These are phyloP conservation scores for Oenanthe oenanthe DNA, from an alignment of 2,113 vertebrate genomes.

Conservation along the genomic window DNA sequence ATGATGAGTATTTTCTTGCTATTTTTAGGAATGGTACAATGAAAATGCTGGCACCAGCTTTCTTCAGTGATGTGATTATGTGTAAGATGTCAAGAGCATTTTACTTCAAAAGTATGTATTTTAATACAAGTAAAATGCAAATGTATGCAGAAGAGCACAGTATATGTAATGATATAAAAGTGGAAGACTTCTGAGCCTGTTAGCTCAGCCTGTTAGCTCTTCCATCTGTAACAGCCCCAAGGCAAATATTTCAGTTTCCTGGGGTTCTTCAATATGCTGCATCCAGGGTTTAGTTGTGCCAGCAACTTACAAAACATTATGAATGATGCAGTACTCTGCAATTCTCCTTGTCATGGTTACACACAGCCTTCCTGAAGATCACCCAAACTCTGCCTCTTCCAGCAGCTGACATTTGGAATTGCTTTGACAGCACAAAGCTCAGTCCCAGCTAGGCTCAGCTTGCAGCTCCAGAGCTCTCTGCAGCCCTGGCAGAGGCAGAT, in stretches of 20 bases:
- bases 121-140: conserved; percentile 48
- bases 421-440: background rate
- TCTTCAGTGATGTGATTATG: background rate
- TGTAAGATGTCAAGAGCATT: conserved; percentile 29
- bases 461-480: background rate
- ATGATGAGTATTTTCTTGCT: background rate
- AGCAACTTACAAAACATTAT: background rate
- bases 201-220: conserved; percentile 16
- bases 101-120: conserved; percentile 8
- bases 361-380: background rate
- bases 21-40: conserved; percentile 9
- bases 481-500: background rate
- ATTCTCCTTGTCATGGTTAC: background rate
- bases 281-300: background rate
- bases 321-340: background rate
- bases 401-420: background rate
- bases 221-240: conserved; percentile 38
- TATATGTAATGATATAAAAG: background rate
- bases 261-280: background rate
- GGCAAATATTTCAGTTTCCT: conserved; percentile 34
- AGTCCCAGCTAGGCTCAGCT: background rate
- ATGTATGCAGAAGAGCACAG: background rate
- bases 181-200: conserved; percentile 10
- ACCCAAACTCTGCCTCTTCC: background rate
- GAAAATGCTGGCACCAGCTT: background rate